Percentiles rank a stretch among this genome's conserved stretches.
Evolutionary conservation across 37 sponge, comb jelly and placozoan genomes (phyloP).

Genomic region (Diacarnus erythraeanus): DNA sequence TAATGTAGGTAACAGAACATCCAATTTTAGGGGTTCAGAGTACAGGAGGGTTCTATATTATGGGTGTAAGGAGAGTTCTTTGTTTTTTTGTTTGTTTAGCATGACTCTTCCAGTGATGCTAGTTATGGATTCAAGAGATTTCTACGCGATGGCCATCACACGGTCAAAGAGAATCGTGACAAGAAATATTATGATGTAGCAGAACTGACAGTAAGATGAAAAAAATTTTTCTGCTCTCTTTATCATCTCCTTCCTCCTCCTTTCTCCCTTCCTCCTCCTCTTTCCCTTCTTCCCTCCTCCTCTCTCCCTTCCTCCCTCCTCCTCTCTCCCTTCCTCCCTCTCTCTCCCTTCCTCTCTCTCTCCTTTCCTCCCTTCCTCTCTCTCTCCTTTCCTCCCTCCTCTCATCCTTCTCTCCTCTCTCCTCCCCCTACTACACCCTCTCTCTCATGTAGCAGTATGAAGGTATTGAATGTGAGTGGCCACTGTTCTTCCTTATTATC

Average conservation of each 20-base stretch:
- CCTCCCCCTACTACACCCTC: conserved; percentile 3
- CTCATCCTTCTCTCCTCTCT: not conserved
- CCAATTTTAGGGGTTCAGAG: no score
- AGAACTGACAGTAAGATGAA: conserved; percentile 39
- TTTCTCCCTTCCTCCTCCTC: not conserved
- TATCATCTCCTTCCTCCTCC: not conserved
- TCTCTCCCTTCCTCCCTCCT: not conserved
- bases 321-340: not conserved
- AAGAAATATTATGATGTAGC: conserved; percentile 38
- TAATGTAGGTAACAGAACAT: no score
- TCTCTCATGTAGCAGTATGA: conserved; percentile 61
- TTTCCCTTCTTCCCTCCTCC: not conserved
- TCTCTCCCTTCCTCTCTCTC: conserved; percentile 12
- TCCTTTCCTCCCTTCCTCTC: conserved; percentile 4
- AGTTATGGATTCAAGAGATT: conserved; percentile 72
- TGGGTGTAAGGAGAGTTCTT: not conserved
- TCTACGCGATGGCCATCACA: conserved; percentile 68
- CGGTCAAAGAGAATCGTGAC: conserved; percentile 53
- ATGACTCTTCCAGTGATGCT: not conserved
- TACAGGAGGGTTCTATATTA: not conserved
- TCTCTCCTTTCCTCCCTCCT: conserved; percentile 1
- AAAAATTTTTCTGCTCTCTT: not conserved
- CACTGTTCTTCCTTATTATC: conserved; percentile 58
- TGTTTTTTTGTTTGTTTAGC: not conserved
- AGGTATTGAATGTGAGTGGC: conserved; percentile 87